These are phyloP conservation scores for Xiphorhynchus erythropygius DNA, from an alignment of 2,797 vertebrate genomes.

Conservation along the genomic window DNA sequence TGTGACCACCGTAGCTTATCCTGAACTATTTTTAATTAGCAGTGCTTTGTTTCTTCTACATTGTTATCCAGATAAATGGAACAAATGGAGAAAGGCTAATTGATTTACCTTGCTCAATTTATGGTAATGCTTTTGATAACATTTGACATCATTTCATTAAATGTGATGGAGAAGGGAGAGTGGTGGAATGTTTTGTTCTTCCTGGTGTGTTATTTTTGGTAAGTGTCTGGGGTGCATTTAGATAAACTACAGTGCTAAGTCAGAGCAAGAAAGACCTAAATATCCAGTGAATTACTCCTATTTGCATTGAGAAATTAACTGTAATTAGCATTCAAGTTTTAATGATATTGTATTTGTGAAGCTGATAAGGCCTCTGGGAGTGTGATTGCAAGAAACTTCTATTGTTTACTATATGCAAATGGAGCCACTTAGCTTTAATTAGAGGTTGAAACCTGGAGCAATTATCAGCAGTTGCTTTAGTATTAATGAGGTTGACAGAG, in stretches of 20 bases:
- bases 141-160: conserved; percentile 15
- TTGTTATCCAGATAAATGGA: conserved; percentile 30
- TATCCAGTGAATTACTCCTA: conserved; percentile 67
- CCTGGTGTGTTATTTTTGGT: conserved; percentile 33
- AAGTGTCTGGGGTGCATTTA: conserved; percentile 42
- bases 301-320: conserved; percentile 78
- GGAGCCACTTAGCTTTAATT: conserved; percentile 78
- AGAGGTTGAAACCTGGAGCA: conserved; percentile 76
- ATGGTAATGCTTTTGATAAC: conserved; percentile 35
- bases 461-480: conserved; percentile 73
- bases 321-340: conserved; percentile 79
- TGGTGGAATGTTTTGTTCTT: conserved; percentile 25
- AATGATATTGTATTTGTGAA: conserved; percentile 75
- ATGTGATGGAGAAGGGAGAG: not conserved
- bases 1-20: not conserved
- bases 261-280: conserved; percentile 56
- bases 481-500: conserved; percentile 72
- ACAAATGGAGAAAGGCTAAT: conserved; percentile 46
- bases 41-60: not conserved
- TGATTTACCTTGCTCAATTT: conserved; percentile 35
- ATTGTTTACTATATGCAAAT: conserved; percentile 80
- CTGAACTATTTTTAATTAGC: conserved; percentile 34
- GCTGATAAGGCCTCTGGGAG: conserved; percentile 74
- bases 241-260: conserved; percentile 37
- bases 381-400: conserved; percentile 62